Conservation (phyloP, 2,797 vertebrate genomes). For the Tapirus indicus region DNA sequence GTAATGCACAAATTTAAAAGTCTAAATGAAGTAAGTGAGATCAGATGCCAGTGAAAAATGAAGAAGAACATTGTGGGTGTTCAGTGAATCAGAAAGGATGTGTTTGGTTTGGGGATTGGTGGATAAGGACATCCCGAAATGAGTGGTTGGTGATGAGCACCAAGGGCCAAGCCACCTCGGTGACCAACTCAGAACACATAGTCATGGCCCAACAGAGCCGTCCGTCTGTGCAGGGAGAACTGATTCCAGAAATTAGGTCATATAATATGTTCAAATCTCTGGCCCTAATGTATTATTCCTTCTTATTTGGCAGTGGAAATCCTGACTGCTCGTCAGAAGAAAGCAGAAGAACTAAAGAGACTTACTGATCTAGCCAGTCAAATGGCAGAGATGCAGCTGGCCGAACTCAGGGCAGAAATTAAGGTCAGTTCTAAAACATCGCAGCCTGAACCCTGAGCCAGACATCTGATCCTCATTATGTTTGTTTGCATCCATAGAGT, state of each 20-base stretch:
- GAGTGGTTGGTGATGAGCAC: background rate
- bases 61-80: background rate
- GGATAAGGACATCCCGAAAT: background rate
- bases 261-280: slow-evolving; percentile 43
- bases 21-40: slow-evolving; percentile 44
- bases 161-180: background rate
- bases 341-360: slow-evolving; percentile 90
- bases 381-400: slow-evolving; percentile 90
- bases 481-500: background rate
- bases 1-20: slow-evolving; percentile 43
- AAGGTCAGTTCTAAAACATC: slow-evolving; percentile 86
- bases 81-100: background rate
- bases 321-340: slow-evolving; percentile 90
- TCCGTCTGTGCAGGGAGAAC: slow-evolving; percentile 22
- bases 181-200: background rate
- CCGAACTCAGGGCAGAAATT: slow-evolving; percentile 91
- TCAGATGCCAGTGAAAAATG: background rate
- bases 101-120: background rate
- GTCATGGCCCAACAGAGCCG: background rate
- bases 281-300: slow-evolving; percentile 70
- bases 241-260: background rate
- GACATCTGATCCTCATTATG: background rate
- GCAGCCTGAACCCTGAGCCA: background rate
- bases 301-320: slow-evolving; percentile 89
- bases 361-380: slow-evolving; percentile 90